Percentiles rank a stretch among this genome's conserved stretches.
Evolutionary conservation across 1,140 invertebrate species (phyloP).

Genomic region (Tigriopus japonicus): DNA sequence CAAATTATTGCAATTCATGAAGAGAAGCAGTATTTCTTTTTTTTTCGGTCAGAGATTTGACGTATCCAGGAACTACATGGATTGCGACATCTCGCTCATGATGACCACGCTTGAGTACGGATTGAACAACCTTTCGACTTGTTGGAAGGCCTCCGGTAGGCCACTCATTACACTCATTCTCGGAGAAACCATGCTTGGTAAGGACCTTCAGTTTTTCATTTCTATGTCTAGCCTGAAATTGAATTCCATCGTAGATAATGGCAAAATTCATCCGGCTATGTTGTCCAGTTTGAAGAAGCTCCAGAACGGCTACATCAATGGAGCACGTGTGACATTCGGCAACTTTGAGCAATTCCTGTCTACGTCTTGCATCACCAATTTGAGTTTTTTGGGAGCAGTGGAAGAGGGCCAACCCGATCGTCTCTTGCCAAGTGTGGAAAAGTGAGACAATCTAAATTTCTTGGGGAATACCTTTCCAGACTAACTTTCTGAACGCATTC

Average conservation of each 20-base stretch:
- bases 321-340: constrained; percentile 48
- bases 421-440: constrained; percentile 57
- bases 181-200: constrained; percentile 17
- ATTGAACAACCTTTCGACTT: constrained; percentile 5
- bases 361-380: background rate
- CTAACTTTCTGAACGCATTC: constrained; percentile 42
- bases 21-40: too few species aligned
- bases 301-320: constrained; percentile 95
- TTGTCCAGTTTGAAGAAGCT: constrained; percentile 95
- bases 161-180: constrained; percentile 14
- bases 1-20: too few species aligned
- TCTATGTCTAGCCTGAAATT: background rate
- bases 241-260: constrained; percentile 54
- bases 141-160: constrained; percentile 9
- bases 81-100: constrained; percentile 7
- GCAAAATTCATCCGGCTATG: constrained; percentile 75
- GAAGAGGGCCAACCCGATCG: constrained; percentile 73
- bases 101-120: constrained; percentile 14
- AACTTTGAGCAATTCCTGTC: constrained; percentile 8
- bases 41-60: background rate
- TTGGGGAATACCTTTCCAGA: constrained; percentile 49
- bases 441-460: constrained; percentile 32
- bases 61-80: constrained; percentile 7
- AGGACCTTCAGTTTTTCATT: background rate
- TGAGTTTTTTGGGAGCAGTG: constrained; percentile 22